phyloP scores from a whole-genome alignment of 2,797 vertebrate species.

The Sebastes oblongus region DNA sequence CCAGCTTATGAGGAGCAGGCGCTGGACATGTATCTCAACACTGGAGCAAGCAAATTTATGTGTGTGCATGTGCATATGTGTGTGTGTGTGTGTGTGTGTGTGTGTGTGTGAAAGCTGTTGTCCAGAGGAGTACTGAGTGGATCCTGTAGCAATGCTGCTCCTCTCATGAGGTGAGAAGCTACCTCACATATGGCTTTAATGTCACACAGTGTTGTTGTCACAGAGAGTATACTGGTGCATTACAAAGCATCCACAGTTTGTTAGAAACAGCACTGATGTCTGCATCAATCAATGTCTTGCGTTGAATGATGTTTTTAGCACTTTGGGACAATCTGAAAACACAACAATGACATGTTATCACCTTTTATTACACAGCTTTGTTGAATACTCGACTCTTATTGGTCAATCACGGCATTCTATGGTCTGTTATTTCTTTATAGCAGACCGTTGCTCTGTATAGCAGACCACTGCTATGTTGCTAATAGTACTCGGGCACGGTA shows the following conservation, averaged over 20 bases:
- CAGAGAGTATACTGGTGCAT: neutral
- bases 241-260: neutral
- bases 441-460: too few species aligned
- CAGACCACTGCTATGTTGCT: too few species aligned
- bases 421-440: too few species aligned
- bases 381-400: too few species aligned
- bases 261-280: neutral
- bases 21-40: slow-evolving; percentile 43
- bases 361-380: neutral
- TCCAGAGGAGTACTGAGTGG: neutral
- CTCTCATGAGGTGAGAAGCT: neutral
- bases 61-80: neutral
- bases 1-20: slow-evolving; percentile 64
- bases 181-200: neutral
- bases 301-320: neutral
- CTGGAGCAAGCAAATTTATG: slow-evolving; percentile 1
- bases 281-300: neutral
- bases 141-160: neutral
- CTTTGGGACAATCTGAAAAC: neutral
- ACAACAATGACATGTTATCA: neutral
- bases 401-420: too few species aligned
- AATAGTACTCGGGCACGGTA: too few species aligned
- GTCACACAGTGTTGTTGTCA: neutral
- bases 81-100: neutral
- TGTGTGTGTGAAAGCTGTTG: neutral